These are phyloP conservation scores for Benthosema pterotum DNA, from an alignment of 2,797 vertebrate species.

Conservation along the genomic window DNA sequence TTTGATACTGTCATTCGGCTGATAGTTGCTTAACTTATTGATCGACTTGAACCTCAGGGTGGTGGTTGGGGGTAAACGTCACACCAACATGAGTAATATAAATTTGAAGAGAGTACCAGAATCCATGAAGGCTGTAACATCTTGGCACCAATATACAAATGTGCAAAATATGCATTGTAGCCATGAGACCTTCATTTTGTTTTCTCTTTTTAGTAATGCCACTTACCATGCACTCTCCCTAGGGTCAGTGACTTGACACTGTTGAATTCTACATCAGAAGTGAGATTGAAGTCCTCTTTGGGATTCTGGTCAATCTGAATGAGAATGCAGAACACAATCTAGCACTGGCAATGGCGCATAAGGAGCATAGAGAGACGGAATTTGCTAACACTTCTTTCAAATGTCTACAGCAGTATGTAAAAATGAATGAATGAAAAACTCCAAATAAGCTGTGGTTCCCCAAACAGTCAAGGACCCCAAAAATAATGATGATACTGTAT, in stretches of 20 bases:
- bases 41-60: not conserved
- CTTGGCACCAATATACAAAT: constrained; percentile 41
- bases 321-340: constrained; percentile 11
- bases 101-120: constrained; percentile 22
- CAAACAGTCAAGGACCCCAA: no score
- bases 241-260: constrained; percentile 86
- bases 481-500: no score
- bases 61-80: constrained; percentile 33
- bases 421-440: no score
- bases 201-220: not conserved
- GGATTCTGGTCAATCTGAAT: constrained; percentile 87
- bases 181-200: not conserved
- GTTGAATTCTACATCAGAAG: constrained; percentile 89
- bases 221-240: constrained; percentile 90
- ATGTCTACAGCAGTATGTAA: not conserved
- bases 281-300: constrained; percentile 86
- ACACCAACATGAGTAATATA: constrained; percentile 18
- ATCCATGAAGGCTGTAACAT: constrained; percentile 20
- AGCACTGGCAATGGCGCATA: not conserved
- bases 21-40: constrained; percentile 8
- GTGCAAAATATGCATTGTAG: constrained; percentile 25
- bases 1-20: constrained; percentile 27
- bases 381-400: not conserved
- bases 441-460: no score
- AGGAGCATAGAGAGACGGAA: constrained; percentile 3